A percentile compares a stretch with the other conserved stretches of the same genome.
Evolutionary conservation across 64 coral and sea anemone genomes (phyloP).

Genomic region (Stylophora pistillata): DNA sequence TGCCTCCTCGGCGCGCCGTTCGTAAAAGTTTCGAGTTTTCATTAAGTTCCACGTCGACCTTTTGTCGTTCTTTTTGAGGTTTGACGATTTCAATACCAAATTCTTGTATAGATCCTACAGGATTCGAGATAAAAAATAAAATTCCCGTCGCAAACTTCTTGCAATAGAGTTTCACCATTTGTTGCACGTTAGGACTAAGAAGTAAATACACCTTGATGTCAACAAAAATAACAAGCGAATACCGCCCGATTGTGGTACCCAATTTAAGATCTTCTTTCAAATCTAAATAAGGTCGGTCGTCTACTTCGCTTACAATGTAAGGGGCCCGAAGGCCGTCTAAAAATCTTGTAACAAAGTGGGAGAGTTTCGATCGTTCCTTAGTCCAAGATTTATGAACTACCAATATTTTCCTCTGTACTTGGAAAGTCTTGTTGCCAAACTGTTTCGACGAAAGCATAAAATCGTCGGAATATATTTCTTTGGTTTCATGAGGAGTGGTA

Average conservation of each 20-base stretch:
- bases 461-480: not conserved
- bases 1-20: constrained; percentile 73
- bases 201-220: constrained; percentile 88
- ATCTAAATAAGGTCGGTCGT: constrained; percentile 71
- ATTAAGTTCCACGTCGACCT: constrained; percentile 66
- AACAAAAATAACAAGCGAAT: constrained; percentile 84
- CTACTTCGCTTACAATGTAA: constrained; percentile 67
- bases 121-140: constrained; percentile 81
- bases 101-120: constrained; percentile 74
- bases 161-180: constrained; percentile 79
- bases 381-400: constrained; percentile 59
- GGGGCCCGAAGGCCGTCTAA: constrained; percentile 78
- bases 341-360: constrained; percentile 74
- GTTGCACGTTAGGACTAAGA: constrained; percentile 74
- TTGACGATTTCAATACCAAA: constrained; percentile 79
- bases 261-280: constrained; percentile 65
- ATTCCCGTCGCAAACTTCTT: constrained; percentile 86
- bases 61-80: constrained; percentile 69
- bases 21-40: constrained; percentile 67
- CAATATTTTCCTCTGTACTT: constrained; percentile 77
- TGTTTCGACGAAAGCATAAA: not conserved
- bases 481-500: not conserved
- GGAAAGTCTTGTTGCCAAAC: constrained; percentile 52
- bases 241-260: constrained; percentile 52
- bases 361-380: constrained; percentile 84